Evolutionary conservation across 2,113 vertebrate species (phyloP).

Genomic region (Aplodontia rufa): DNA sequence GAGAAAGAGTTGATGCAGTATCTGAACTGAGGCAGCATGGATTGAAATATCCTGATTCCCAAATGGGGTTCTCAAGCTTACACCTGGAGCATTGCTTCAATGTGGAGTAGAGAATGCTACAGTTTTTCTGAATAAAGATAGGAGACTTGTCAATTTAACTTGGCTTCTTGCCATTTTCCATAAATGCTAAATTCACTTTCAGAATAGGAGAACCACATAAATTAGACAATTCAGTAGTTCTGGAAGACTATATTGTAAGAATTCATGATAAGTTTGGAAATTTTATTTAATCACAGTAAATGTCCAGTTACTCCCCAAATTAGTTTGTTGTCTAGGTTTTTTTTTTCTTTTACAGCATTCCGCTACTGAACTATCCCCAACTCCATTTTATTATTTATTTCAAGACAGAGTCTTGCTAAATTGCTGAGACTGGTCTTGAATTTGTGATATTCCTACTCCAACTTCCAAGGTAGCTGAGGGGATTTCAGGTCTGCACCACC

Average conservation of each 20-base stretch:
- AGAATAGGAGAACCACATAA: neutral
- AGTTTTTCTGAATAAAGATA: conserved; percentile 30
- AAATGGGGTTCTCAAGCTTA: neutral
- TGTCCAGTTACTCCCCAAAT: neutral
- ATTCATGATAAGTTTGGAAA: neutral
- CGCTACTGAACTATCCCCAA: too few relatives aligned
- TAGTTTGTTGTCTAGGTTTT: neutral
- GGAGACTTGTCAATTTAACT: neutral
- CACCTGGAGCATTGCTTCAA: neutral
- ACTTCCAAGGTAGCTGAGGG: neutral
- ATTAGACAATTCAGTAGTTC: neutral
- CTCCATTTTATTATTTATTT: neutral
- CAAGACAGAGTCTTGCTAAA: neutral
- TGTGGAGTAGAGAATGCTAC: neutral
- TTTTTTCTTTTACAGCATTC: neutral
- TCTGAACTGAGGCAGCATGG: neutral
- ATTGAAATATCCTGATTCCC: neutral
- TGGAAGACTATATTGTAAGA: neutral
- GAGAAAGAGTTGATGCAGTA: neutral
- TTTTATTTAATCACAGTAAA: neutral
- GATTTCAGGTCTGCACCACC: neutral
- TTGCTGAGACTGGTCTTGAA: neutral
- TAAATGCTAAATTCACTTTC: conserved; percentile 33
- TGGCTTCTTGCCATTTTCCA: conserved; percentile 7
- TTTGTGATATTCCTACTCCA: neutral